These are phyloP conservation scores for Dimorphilus gyrociliatus DNA, from an alignment of 2,888 invertebrate genomes.

Conservation along the genomic window DNA sequence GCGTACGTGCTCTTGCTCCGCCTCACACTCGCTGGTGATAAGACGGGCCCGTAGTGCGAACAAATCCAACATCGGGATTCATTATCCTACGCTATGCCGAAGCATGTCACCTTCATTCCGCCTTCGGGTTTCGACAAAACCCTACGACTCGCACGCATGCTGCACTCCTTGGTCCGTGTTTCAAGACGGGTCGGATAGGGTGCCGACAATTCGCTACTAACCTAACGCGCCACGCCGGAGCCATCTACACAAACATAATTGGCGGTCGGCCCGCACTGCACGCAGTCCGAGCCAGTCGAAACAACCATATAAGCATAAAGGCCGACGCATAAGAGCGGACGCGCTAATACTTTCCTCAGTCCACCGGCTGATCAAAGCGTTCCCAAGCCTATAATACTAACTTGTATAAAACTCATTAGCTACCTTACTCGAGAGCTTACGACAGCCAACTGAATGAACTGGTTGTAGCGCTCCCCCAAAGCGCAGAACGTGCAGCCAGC, in stretches of 20 bases:
- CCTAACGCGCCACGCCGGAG: slow-evolving; percentile 5
- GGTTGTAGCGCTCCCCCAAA: slow-evolving; percentile 16
- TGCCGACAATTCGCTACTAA: slow-evolving; percentile 35
- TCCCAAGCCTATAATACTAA: no score
- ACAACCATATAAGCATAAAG: slow-evolving; percentile 5
- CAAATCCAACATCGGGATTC: slow-evolving; percentile 7
- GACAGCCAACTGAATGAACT: slow-evolving; percentile 13
- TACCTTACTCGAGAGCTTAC: slow-evolving; percentile 10
- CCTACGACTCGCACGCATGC: slow-evolving; percentile 54
- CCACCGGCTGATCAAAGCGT: no score
- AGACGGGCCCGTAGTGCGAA: slow-evolving; percentile 47
- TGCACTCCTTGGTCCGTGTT: slow-evolving; percentile 60
- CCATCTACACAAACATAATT: no score
- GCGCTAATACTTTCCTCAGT: slow-evolving; percentile 6
- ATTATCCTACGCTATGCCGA: slow-evolving; percentile 28
- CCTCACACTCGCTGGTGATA: slow-evolving; percentile 12
- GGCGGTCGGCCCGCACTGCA: slow-evolving; percentile 9
- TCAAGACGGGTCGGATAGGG: slow-evolving; percentile 48
- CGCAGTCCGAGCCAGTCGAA: slow-evolving; percentile 9
- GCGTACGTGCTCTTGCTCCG: slow-evolving; percentile 47
- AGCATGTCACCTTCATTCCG: slow-evolving; percentile 50
- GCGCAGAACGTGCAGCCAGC: slow-evolving; percentile 7
- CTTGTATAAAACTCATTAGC: no score
- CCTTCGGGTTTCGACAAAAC: slow-evolving; percentile 45
- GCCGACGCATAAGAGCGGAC: slow-evolving; percentile 7